These are phyloP conservation scores for Nycticorax nycticorax DNA, from an alignment of 2,113 vertebrate genomes.

Conservation along the genomic window DNA sequence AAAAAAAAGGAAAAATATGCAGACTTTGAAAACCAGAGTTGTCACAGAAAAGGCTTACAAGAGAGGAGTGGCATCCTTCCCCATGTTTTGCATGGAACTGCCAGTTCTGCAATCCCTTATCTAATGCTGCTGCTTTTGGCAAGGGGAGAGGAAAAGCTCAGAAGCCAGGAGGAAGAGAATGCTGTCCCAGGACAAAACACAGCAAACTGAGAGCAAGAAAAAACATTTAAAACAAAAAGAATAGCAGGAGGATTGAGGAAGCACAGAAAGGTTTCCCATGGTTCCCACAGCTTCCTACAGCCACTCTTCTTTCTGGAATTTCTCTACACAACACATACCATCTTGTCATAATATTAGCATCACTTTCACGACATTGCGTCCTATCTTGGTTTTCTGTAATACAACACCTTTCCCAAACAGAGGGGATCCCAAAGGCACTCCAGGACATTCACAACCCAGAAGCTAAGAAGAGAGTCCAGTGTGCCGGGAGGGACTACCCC, in stretches of 20 bases:
- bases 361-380: fast-evolving
- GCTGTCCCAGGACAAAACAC: neutral
- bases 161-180: neutral
- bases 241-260: neutral
- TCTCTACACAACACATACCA: neutral
- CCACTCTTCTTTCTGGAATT: neutral
- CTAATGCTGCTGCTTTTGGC: neutral
- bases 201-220: neutral
- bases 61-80: neutral
- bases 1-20: neutral
- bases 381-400: neutral
- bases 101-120: neutral
- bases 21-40: neutral
- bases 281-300: neutral
- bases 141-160: neutral
- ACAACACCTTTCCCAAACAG: neutral
- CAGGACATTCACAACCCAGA: neutral
- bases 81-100: neutral
- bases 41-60: neutral
- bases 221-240: neutral
- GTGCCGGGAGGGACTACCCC: neutral
- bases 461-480: neutral
- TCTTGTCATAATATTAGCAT: neutral
- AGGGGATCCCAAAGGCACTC: neutral
- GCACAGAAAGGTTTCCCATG: neutral